Evolutionary conservation across 2,797 vertebrate species (phyloP), one percentile per base, ranked within the genome.

Genomic region (Garrulus glandarius): DNA sequence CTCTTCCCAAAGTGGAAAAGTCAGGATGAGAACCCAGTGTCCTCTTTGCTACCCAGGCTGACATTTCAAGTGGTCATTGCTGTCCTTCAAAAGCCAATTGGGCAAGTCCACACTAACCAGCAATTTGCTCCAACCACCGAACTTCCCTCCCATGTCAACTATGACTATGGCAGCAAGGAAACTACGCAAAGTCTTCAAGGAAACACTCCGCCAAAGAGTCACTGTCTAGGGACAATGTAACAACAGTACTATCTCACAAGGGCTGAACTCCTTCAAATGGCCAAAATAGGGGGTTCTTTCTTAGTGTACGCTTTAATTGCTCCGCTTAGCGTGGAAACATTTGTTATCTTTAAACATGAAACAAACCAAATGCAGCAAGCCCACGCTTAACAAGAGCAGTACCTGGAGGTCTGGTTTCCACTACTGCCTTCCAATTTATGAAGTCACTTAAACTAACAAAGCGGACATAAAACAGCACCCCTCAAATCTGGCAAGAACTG

Each of bases 381-480:
- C 43, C 74, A 37, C 61, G 47, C 52, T 55, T 8, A 53, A 63
- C 30, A 32, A 39, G 61, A 13, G 0, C 26, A 36, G 52, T 21
- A 80, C 43, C 52, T 55, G 22, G 53, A 83, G 36, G 10, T 77
- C 91, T 82, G 63, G 14, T 24, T 64, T 64, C 60, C 65, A 64
- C 53, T 50, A 17, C 0, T 4, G 71, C 91, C 46, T 71, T 84
- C 86, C 79, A 92, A 63, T 59, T 18, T 4, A 26, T 88, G 85
- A 95, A 89, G 83, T 91, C 92, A 84, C 44, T 92, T 79, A 76
- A 93, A 93, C 92, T 88, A 93, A 91, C 90, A 93, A 60, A 88
- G 76, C 14, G 13, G 90, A 95, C 13, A 84, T 20, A 90, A 95
- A 94, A 0, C 92, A 92, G 83, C 11, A 59, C 89, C 61, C 39